These are phyloP conservation scores for Leucopsar rothschildi DNA, from an alignment of 2,113 vertebrate genomes.

Conservation along the genomic window DNA sequence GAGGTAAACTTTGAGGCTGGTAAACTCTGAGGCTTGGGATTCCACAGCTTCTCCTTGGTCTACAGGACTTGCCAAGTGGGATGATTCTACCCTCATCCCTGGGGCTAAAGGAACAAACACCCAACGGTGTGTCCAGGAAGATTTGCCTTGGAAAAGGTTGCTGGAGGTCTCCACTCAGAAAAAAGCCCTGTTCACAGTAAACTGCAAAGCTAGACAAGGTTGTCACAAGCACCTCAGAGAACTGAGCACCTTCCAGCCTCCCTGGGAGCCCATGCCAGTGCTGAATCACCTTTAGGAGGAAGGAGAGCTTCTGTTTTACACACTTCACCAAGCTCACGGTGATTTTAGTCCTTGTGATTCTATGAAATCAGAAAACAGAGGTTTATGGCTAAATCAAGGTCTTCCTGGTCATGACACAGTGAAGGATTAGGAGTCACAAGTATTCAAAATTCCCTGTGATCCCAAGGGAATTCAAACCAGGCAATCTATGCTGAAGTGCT, in stretches of 20 bases:
- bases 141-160: not conserved
- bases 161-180: not conserved
- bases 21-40: not conserved
- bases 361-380: not conserved
- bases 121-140: rapidly evolving
- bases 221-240: not conserved
- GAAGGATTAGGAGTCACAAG: not conserved
- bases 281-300: not conserved
- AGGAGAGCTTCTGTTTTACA: not conserved
- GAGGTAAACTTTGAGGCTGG: not conserved
- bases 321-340: not conserved
- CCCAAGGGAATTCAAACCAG: not conserved
- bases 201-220: not conserved
- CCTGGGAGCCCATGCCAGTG: not conserved
- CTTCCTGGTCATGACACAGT: not conserved
- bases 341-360: not conserved
- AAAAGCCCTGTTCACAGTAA: not conserved
- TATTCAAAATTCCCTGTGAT: not conserved
- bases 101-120: not conserved
- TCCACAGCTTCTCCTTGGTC: not conserved
- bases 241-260: not conserved
- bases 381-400: not conserved
- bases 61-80: not conserved
- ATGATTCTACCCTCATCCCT: not conserved
- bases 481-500: not conserved